These are phyloP conservation scores for Saguinus imperator DNA, from an alignment of 2,113 vertebrate genomes.

Conservation along the genomic window DNA sequence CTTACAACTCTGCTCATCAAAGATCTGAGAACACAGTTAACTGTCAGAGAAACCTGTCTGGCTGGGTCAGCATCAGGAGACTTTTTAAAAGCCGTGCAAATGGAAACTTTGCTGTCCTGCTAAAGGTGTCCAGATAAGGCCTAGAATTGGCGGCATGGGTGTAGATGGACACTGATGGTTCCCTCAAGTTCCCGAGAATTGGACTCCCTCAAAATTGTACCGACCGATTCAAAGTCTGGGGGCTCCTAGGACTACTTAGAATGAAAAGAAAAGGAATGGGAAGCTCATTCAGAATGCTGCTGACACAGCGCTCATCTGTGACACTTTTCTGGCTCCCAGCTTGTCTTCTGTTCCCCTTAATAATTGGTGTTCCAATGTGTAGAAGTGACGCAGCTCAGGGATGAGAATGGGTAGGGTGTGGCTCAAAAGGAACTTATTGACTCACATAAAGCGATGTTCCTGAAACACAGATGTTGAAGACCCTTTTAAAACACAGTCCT, in stretches of 20 bases:
- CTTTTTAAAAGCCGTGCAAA: background rate
- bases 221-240: background rate
- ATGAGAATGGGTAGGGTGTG: rapidly evolving
- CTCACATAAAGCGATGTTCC: background rate
- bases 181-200: background rate
- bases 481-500: background rate
- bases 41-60: background rate
- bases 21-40: background rate
- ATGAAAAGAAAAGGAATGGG: background rate
- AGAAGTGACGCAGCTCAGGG: background rate
- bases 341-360: background rate
- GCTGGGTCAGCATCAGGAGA: background rate
- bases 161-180: background rate
- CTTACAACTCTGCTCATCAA: slow-evolving; percentile 13
- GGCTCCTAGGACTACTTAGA: background rate
- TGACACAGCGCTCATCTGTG: background rate
- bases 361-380: background rate
- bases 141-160: background rate
- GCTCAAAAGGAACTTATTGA: background rate
- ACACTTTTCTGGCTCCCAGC: background rate
- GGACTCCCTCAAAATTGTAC: background rate
- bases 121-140: background rate
- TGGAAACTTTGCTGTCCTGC: background rate
- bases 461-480: background rate
- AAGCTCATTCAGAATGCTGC: background rate